These are phyloP conservation scores for Nemopilema nomurai DNA, from an alignment of 30 jellyfish, hydroid and myxozoan genomes.

Conservation along the genomic window DNA sequence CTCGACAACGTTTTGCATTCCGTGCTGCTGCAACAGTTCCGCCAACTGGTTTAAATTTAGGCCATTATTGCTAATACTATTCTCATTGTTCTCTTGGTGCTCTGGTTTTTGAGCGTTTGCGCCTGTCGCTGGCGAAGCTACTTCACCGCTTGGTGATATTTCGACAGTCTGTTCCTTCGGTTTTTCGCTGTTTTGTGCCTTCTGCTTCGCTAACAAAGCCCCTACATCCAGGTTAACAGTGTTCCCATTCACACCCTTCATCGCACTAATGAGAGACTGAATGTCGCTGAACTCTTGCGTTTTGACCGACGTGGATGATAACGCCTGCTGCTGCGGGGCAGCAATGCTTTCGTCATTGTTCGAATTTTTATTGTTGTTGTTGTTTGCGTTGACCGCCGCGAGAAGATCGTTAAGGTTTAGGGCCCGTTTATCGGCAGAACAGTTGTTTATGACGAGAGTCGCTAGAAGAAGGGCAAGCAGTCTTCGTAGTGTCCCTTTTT, in stretches of 20 bases:
- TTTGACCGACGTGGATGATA: conserved; percentile 67
- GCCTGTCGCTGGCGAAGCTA: neutral
- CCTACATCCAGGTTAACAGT: conserved; percentile 52
- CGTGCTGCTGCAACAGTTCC: conserved; percentile 25
- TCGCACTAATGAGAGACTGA: conserved; percentile 55
- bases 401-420: conserved; percentile 53
- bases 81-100: conserved; percentile 4
- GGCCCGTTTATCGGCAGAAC: conserved; percentile 37
- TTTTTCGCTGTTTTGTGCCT: conserved; percentile 5
- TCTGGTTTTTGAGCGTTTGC: neutral
- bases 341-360: conserved; percentile 53
- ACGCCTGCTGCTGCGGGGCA: conserved; percentile 13
- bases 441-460: conserved; percentile 3
- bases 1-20: conserved; percentile 28
- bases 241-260: conserved; percentile 56
- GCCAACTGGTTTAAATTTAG: conserved; percentile 24
- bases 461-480: conserved; percentile 6
- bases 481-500: conserved; percentile 12
- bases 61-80: conserved; percentile 11
- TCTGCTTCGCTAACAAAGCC: conserved; percentile 28
- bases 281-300: conserved; percentile 72
- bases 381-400: conserved; percentile 57
- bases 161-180: conserved; percentile 48
- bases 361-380: conserved; percentile 43
- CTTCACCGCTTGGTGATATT: conserved; percentile 33